Conservation (phyloP, 2,113 vertebrate genomes). For the Dissostichus mawsoni region DNA sequence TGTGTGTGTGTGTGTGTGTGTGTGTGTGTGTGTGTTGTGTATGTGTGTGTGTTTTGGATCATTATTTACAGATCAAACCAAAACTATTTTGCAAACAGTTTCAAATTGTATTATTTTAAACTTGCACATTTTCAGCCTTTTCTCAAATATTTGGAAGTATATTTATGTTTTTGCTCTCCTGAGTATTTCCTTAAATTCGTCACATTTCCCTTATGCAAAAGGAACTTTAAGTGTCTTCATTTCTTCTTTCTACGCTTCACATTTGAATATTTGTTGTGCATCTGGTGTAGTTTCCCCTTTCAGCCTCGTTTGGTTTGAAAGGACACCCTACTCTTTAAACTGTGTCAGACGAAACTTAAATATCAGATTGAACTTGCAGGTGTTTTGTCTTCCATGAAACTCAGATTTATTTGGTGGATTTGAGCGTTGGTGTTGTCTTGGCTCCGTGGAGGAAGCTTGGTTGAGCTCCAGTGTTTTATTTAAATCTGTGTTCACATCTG, state of each 20-base stretch:
- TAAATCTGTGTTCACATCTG: neutral
- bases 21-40: neutral
- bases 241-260: neutral
- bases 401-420: neutral
- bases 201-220: neutral
- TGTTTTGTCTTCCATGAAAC: too few species aligned
- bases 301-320: neutral
- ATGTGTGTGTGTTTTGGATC: neutral
- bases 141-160: neutral
- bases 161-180: neutral
- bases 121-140: too few species aligned
- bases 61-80: neutral
- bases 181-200: neutral
- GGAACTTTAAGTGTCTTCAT: neutral
- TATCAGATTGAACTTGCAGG: neutral
- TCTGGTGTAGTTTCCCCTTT: neutral
- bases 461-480: neutral
- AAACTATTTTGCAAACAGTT: neutral
- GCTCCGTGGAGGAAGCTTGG: neutral
- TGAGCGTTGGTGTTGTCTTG: constrained; percentile 4
- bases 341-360: neutral
- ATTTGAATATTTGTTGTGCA: neutral
- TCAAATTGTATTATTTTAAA: too few species aligned
- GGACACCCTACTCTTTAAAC: neutral
- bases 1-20: neutral